Conservation (phyloP, 1,140 invertebrate genomes). For the Dysdera silvatica region DNA sequence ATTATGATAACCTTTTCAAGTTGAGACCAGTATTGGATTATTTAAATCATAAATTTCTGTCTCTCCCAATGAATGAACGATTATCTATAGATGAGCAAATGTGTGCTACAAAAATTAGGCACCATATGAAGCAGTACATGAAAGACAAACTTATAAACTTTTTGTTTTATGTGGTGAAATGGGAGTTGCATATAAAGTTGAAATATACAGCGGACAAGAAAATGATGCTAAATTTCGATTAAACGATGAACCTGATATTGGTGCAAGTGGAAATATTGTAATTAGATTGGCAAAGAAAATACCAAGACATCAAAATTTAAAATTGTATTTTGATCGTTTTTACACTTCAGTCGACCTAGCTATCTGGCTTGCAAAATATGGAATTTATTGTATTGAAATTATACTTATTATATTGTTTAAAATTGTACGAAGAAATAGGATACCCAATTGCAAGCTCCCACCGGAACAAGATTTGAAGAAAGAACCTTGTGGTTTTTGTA, state of each 20-base stretch:
- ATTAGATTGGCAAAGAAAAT: neutral
- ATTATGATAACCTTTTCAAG: slow-evolving; percentile 6
- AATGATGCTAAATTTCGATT: neutral
- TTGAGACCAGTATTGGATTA: neutral
- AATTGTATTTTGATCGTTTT: neutral
- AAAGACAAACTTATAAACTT: neutral
- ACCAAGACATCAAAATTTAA: neutral
- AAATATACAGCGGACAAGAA: neutral
- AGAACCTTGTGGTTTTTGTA: too few relatives aligned
- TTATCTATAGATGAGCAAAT: slow-evolving; percentile 4
- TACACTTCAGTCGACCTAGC: slow-evolving; percentile 6
- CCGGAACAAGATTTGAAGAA: too few relatives aligned
- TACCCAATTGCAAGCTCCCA: too few relatives aligned
- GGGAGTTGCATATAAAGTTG: neutral
- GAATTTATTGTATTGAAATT: too few relatives aligned
- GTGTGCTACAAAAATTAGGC: slow-evolving; percentile 2
- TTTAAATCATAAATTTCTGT: neutral
- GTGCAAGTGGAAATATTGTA: neutral
- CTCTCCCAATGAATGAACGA: neutral
- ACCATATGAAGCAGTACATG: slow-evolving; percentile 2
- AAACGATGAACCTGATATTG: neutral
- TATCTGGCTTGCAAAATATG: too few relatives aligned
- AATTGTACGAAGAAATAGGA: too few relatives aligned
- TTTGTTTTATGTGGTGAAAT: neutral
- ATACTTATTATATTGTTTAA: too few relatives aligned